phyloP scores from a whole-genome alignment of 2,888 invertebrate genomes.

The Drosophila niveifrons region DNA sequence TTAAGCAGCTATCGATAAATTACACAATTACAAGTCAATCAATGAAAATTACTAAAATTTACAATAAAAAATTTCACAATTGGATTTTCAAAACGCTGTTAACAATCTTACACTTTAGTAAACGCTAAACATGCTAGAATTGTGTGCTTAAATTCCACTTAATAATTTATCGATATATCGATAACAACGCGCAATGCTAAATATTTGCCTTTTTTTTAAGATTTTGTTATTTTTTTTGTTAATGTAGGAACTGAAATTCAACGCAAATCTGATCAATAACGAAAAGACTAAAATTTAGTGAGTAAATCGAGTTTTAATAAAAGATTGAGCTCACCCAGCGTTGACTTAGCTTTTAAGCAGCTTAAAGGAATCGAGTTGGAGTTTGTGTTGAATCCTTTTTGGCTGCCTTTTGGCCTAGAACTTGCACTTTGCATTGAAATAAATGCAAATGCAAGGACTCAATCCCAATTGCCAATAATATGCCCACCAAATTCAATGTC shows the following conservation, averaged over 20 bases:
- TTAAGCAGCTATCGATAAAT: no score
- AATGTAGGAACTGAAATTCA: not conserved
- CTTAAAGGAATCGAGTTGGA: not conserved
- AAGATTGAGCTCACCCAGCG: not conserved
- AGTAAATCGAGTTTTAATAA: not conserved
- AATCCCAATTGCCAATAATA: slow-evolving; percentile 19
- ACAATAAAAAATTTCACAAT: no score
- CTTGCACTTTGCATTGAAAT: slow-evolving; percentile 30
- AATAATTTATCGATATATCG: not conserved
- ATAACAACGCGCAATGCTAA: not conserved
- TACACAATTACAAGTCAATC: no score
- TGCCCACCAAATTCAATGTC: slow-evolving; percentile 45
- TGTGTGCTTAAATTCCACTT: not conserved
- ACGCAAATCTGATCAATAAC: not conserved
- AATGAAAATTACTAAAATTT: no score
- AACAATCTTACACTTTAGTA: not conserved
- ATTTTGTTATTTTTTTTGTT: not conserved
- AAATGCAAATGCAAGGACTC: slow-evolving; percentile 41
- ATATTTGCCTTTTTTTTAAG: slow-evolving; percentile 1
- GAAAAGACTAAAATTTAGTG: not conserved
- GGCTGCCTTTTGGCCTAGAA: slow-evolving; percentile 52
- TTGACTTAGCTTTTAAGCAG: slow-evolving; percentile 12
- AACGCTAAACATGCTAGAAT: not conserved
- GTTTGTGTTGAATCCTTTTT: slow-evolving; percentile 14
- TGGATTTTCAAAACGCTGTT: not conserved